Conservation (phyloP, 1,140 invertebrate genomes). For the Latrodectus geometricus region DNA sequence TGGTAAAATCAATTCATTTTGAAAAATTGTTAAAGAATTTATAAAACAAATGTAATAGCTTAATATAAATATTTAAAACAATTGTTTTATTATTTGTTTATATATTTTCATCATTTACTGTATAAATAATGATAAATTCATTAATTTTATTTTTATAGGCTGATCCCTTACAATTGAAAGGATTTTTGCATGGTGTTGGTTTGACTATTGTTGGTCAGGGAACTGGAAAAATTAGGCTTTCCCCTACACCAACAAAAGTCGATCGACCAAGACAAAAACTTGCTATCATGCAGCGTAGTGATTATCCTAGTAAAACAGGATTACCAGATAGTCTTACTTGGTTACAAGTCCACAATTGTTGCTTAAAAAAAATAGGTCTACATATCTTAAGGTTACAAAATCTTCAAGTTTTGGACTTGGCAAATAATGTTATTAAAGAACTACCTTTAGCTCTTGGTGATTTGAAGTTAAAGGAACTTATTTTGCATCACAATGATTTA, state of each 20-base stretch:
- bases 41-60: no score
- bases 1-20: no score
- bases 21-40: no score
- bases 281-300: slow-evolving; percentile 21
- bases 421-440: slow-evolving; percentile 47
- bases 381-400: slow-evolving; percentile 21
- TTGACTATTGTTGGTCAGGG: slow-evolving; percentile 43
- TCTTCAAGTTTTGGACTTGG: slow-evolving; percentile 49
- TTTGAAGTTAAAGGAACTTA: slow-evolving; percentile 26
- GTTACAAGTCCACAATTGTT: slow-evolving; percentile 34
- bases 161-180: slow-evolving; percentile 57
- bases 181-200: slow-evolving; percentile 46
- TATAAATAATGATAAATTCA: no score
- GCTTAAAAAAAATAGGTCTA: slow-evolving; percentile 23
- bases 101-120: no score
- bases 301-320: slow-evolving; percentile 28
- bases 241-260: slow-evolving; percentile 49
- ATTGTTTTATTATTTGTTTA: no score
- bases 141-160: slow-evolving; percentile 21
- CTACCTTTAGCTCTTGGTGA: slow-evolving; percentile 10
- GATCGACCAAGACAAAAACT: slow-evolving; percentile 46
- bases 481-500: slow-evolving; percentile 51
- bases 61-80: no score
- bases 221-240: slow-evolving; percentile 26
- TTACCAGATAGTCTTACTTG: slow-evolving; percentile 45